Conservation (phyloP, 1,140 invertebrate genomes). For the Andrena cerasifolii region DNA sequence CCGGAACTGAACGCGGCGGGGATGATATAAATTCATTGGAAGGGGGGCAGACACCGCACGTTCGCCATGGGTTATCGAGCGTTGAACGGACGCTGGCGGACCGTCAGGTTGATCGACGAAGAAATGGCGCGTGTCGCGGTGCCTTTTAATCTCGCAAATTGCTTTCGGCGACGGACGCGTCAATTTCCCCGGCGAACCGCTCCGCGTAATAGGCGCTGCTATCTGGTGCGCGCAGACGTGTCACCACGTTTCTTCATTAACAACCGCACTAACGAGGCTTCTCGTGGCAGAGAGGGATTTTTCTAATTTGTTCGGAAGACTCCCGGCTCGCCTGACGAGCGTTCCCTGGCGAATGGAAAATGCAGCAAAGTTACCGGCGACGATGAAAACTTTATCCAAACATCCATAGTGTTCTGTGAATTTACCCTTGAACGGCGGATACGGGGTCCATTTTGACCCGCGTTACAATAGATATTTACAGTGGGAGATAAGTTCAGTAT, state of each 20-base stretch:
- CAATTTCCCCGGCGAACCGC: background rate
- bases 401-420: no score
- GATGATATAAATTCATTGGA: background rate
- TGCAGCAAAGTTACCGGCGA: background rate
- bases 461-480: no score
- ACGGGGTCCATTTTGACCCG: no score
- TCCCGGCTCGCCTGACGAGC: no score
- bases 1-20: background rate
- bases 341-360: background rate
- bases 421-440: no score
- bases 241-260: conserved; percentile 37
- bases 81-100: background rate
- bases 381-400: no score
- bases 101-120: background rate
- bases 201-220: conserved; percentile 1
- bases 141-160: conserved; percentile 39
- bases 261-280: conserved; percentile 9
- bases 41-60: background rate
- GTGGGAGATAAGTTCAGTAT: no score
- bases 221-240: background rate
- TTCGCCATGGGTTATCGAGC: background rate
- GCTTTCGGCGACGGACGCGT: background rate
- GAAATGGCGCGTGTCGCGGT: background rate
- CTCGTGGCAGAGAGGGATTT: background rate
- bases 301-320: conserved; percentile 1